Evolutionary conservation across 2,113 vertebrate genomes (phyloP), one percentile per base, ranked within the genome.

Genomic region (Heterotis niloticus): DNA sequence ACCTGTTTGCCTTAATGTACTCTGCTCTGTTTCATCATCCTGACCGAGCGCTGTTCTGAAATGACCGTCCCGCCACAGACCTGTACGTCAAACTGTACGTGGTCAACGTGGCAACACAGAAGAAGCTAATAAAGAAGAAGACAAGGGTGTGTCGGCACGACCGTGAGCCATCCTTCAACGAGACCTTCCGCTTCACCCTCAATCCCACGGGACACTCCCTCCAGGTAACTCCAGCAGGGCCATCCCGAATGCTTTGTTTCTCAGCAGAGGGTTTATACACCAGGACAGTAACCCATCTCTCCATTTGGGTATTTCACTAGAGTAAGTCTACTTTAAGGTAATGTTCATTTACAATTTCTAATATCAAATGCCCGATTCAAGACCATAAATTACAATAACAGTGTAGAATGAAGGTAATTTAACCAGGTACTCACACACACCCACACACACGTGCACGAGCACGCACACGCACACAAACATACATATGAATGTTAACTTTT

Each of bases 111-210:
- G 94, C 96, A 75, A 98, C 96, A 18, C 97, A 99, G 85, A 99
- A 99, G 83, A 94, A 96, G 88, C 94, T 98, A 81, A 95, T 98
- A 85, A 99, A 99, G 92, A 99, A 99, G 91, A 99, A 99, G 91
- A 99, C 98, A 29, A 91, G 97, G 82, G 96, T 99, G 69, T 99
- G 97, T 86, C 93, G 98, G 64, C 98, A 99, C n/a, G 98, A 99
- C 85, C 92, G 98, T 10, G 98, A 99, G 81, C 98, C 98, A 24
- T 98, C 96, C 0, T 99, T 99, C 85, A 99, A 99, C 29, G 97
- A 99, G 89, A 98, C 96, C 0, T 99, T 99, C 88, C 93, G 97
- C 85, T 98, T 99, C 91, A 95, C 94, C 78, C 93, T 99, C 89
- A 98, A 95, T 89, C 97, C 98, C 79, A 92, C 95, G 0, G 98